These are phyloP conservation scores for Parnassius glacialis DNA, from an alignment of 2,888 invertebrate genomes.

Conservation along the genomic window DNA sequence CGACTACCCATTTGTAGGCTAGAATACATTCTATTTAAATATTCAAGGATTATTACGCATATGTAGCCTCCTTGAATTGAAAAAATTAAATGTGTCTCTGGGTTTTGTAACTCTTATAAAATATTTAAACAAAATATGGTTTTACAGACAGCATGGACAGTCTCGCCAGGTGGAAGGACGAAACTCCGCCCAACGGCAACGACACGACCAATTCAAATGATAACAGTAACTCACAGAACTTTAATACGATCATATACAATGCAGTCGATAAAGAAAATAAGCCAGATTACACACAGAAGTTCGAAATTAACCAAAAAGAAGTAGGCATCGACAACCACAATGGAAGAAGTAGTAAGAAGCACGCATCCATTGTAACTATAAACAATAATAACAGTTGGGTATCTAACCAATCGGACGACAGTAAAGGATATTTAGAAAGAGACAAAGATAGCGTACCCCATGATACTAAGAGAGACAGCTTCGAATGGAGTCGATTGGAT, in stretches of 20 bases:
- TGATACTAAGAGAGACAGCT: constrained; percentile 76
- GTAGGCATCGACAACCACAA: constrained; percentile 53
- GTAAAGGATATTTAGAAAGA: constrained; percentile 72
- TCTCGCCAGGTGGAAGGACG: constrained; percentile 77
- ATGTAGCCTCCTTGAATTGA: too few species aligned
- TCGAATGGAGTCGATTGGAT: constrained; percentile 82
- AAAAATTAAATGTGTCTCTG: too few species aligned
- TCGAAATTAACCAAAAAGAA: constrained; percentile 48
- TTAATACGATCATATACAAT: constrained; percentile 76
- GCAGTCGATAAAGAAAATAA: constrained; percentile 67
- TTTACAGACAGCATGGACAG: constrained; percentile 77
- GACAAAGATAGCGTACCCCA: constrained; percentile 73
- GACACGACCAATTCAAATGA: constrained; percentile 70
- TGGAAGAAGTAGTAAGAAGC: constrained; percentile 61
- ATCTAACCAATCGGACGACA: constrained; percentile 75
- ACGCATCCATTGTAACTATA: constrained; percentile 73
- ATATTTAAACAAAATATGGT: background rate
- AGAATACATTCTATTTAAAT: too few species aligned
- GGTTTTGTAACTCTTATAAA: too few species aligned
- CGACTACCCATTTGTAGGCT: too few species aligned
- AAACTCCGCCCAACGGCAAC: constrained; percentile 76
- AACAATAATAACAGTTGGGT: constrained; percentile 77
- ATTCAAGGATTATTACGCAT: too few species aligned
- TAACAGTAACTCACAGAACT: constrained; percentile 60
- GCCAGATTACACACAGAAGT: constrained; percentile 50